Percentiles rank a stretch among this genome's conserved stretches.
These are phyloP conservation scores for Macrobrachium rosenbergii DNA, from an alignment of 1,140 invertebrate species.

Conservation along the genomic window DNA sequence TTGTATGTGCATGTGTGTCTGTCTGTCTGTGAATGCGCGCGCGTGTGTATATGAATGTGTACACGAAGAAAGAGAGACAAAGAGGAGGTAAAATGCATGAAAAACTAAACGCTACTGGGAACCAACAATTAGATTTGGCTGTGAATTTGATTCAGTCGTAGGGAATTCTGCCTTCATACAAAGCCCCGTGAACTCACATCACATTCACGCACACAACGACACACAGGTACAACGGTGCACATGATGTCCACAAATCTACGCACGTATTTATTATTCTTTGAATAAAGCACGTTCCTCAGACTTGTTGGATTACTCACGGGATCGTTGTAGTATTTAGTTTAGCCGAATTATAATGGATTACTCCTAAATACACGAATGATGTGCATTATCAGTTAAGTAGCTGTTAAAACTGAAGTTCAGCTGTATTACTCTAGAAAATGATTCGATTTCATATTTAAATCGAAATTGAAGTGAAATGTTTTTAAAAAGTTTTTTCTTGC, in stretches of 20 bases:
- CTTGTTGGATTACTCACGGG: too few species aligned
- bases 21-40: neutral
- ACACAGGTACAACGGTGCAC: neutral
- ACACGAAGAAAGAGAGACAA: conserved; percentile 15
- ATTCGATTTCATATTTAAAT: too few species aligned
- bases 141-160: neutral
- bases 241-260: neutral
- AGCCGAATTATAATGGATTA: too few species aligned
- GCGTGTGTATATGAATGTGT: conserved; percentile 14
- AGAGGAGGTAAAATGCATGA: conserved; percentile 6
- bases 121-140: too few species aligned
- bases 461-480: too few species aligned
- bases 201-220: conserved; percentile 1
- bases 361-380: too few species aligned
- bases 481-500: too few species aligned
- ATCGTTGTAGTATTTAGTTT: too few species aligned
- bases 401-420: too few species aligned
- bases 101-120: neutral
- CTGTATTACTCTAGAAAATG: too few species aligned
- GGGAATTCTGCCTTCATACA: neutral
- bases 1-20: neutral
- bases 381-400: too few species aligned
- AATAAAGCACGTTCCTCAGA: too few species aligned
- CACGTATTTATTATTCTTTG: neutral
- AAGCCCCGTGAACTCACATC: neutral